Evolutionary conservation across 1,140 invertebrate genomes (phyloP).

Genomic region (Zophobas atratus): DNA sequence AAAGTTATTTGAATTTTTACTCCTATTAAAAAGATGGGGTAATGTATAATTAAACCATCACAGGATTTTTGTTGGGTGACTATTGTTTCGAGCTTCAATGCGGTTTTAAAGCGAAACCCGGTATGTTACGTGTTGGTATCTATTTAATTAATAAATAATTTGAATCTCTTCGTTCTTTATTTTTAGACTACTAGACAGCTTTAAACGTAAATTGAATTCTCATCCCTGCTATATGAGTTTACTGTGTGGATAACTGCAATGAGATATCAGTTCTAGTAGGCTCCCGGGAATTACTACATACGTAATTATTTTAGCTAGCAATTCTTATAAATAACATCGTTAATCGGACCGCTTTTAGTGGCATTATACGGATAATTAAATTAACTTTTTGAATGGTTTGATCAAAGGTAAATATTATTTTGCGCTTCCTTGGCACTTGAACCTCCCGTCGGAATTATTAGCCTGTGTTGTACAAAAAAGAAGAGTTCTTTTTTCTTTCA

Average conservation of each 20-base stretch:
- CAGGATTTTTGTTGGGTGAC: neutral
- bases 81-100: no score
- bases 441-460: no score
- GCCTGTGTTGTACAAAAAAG: no score
- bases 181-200: constrained; percentile 13
- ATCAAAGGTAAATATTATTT: no score
- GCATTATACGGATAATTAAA: neutral
- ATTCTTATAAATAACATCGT: no score
- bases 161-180: constrained; percentile 14
- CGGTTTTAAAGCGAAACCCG: no score
- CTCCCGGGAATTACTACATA: neutral
- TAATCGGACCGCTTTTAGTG: no score
- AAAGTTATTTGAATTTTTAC: neutral
- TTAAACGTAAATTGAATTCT: constrained; percentile 40
- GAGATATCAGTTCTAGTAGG: no score
- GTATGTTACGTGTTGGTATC: neutral
- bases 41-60: neutral
- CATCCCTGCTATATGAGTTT: constrained; percentile 34
- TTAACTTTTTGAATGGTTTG: neutral
- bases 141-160: constrained; percentile 44
- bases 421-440: no score
- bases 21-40: no score
- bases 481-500: no score
- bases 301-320: constrained; percentile 17
- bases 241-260: neutral